Evolutionary conservation across 2,113 vertebrate species (phyloP).

Genomic region (Psephotus haematonotus): DNA sequence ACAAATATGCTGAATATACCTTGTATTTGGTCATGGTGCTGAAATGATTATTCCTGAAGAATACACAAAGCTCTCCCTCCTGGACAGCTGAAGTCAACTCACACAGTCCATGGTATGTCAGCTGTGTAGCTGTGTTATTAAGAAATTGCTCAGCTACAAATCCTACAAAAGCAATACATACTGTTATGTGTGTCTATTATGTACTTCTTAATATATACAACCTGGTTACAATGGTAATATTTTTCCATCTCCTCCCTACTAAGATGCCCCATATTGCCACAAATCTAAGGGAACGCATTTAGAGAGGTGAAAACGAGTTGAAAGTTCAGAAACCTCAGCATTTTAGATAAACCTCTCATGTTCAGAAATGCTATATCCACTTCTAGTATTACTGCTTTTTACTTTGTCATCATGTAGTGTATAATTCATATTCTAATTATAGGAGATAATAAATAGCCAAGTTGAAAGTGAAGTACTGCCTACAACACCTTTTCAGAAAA

Average conservation of each 20-base stretch:
- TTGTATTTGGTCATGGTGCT: conserved; percentile 99
- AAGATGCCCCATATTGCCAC: not conserved
- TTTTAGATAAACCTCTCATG: not conserved
- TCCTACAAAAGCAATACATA: conserved; percentile 76
- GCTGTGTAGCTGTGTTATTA: conserved; percentile 94
- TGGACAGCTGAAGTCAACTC: conserved; percentile 95
- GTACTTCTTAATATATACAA: not conserved
- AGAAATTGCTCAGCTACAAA: conserved; percentile 97
- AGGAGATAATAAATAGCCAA: not conserved
- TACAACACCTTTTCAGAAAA: not conserved
- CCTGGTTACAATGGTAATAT: accelerated
- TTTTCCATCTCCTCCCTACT: not conserved
- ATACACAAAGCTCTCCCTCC: conserved; percentile 97
- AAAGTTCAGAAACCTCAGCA: not conserved
- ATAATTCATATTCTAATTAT: not conserved
- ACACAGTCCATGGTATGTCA: conserved; percentile 97
- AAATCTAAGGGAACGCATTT: not conserved
- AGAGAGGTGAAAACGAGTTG: accelerated
- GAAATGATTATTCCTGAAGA: conserved; percentile 99
- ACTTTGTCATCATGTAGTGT: not conserved
- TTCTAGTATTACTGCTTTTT: not conserved
- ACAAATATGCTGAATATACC: conserved; percentile 72
- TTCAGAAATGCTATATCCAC: not conserved
- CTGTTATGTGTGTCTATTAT: not conserved
- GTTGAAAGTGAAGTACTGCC: not conserved